phyloP scores from a whole-genome alignment of 92 coral and sea anemone genomes.

The Anthopleura xanthogrammica region DNA sequence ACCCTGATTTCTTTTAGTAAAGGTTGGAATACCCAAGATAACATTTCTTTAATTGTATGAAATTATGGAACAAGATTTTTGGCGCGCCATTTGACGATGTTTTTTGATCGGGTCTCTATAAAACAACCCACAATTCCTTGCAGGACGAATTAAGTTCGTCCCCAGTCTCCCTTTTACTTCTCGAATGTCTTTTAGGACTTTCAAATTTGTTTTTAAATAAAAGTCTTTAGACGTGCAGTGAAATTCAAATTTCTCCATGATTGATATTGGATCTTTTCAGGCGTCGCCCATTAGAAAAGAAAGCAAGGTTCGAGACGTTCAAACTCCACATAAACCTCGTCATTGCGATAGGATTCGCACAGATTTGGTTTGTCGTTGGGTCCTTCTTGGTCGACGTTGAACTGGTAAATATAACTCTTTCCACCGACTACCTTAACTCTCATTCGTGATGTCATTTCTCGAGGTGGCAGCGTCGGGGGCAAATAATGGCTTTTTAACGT shows the following conservation, averaged over 20 bases:
- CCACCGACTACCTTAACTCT: background rate
- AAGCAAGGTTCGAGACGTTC: conserved; percentile 67
- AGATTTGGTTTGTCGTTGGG: conserved; percentile 65
- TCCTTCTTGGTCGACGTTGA: conserved; percentile 52
- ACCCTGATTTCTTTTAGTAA: background rate
- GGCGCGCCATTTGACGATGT: no score
- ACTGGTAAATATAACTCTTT: conserved; percentile 38
- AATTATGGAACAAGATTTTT: no score
- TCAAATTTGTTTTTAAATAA: no score
- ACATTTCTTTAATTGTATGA: no score
- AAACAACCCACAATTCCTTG: no score
- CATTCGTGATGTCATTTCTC: background rate
- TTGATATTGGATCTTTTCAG: conserved; percentile 7
- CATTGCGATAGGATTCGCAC: conserved; percentile 75
- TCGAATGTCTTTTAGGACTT: no score
- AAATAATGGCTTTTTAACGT: no score
- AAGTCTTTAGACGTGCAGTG: background rate
- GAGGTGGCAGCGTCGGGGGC: no score
- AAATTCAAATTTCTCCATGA: background rate
- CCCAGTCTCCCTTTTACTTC: no score
- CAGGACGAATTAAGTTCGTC: no score
- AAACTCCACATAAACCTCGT: conserved; percentile 77
- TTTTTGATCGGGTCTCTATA: no score
- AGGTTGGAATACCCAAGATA: no score
- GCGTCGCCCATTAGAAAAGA: conserved; percentile 64